Evolutionary conservation across 2,888 invertebrate species (phyloP).

Genomic region (Tiphia femorata): DNA sequence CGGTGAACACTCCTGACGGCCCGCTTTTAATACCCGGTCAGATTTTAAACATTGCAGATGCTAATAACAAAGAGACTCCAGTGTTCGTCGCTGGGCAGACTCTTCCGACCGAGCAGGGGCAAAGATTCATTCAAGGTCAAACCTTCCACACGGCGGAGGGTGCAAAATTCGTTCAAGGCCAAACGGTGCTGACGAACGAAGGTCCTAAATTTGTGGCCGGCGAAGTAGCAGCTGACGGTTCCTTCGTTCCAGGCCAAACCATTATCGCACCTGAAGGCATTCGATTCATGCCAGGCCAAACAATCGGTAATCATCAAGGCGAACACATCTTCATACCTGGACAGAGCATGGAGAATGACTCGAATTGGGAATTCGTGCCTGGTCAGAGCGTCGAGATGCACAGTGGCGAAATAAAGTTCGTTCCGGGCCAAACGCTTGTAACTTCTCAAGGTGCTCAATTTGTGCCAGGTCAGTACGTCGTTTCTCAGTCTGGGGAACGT

Average conservation of each 20-base stretch:
- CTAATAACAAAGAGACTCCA: slow-evolving; percentile 71
- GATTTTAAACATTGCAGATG: slow-evolving; percentile 71
- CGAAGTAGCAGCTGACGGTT: slow-evolving; percentile 70
- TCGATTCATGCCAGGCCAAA: slow-evolving; percentile 76
- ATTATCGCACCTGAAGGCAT: slow-evolving; percentile 66
- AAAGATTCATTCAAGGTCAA: slow-evolving; percentile 76
- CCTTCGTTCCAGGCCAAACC: slow-evolving; percentile 65
- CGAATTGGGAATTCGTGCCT: slow-evolving; percentile 76
- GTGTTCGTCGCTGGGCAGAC: slow-evolving; percentile 81
- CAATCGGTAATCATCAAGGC: slow-evolving; percentile 74
- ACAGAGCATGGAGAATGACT: slow-evolving; percentile 72
- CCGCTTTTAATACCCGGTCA: slow-evolving; percentile 82
- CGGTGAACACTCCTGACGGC: slow-evolving; percentile 77
- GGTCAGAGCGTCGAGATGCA: slow-evolving; percentile 75
- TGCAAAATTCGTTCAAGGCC: slow-evolving; percentile 74
- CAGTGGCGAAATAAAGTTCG: slow-evolving; percentile 72
- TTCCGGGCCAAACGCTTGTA: slow-evolving; percentile 76
- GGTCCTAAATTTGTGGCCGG: slow-evolving; percentile 77
- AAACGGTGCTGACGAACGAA: slow-evolving; percentile 74
- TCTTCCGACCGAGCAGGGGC: slow-evolving; percentile 72
- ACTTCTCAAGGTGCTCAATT: slow-evolving; percentile 76
- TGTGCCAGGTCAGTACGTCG: slow-evolving; percentile 76
- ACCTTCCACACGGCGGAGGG: slow-evolving; percentile 74
- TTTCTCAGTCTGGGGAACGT: slow-evolving; percentile 70
- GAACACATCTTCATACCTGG: slow-evolving; percentile 75